A percentile compares a stretch with the other conserved stretches of the same genome.
These are phyloP conservation scores for Sitta carolinensis DNA, from an alignment of 2,797 vertebrate genomes.

Conservation along the genomic window DNA sequence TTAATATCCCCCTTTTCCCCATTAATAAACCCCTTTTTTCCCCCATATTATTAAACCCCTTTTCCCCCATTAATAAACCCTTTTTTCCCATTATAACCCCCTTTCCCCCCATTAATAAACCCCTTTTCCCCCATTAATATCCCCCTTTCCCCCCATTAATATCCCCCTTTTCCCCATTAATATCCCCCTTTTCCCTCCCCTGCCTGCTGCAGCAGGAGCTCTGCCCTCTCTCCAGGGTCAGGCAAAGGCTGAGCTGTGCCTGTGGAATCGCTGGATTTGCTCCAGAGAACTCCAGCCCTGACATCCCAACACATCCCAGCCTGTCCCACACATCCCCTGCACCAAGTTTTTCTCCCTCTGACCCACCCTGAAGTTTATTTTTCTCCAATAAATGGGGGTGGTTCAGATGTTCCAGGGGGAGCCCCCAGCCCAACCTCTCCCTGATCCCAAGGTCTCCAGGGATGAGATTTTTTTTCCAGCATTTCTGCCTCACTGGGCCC, in stretches of 20 bases:
- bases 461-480: neutral
- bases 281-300: neutral
- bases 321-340: neutral
- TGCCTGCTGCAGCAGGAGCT: neutral
- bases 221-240: neutral
- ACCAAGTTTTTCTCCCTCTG: neutral
- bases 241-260: neutral
- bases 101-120: neutral
- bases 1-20: no score
- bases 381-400: rapidly evolving
- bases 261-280: neutral
- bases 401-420: no score
- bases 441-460: neutral
- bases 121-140: no score
- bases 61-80: no score
- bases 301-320: neutral
- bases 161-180: no score
- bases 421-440: neutral
- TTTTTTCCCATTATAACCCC: no score
- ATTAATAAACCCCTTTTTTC: no score
- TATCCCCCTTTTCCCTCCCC: neutral
- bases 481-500: neutral
- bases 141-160: no score
- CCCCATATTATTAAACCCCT: no score
- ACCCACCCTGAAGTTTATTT: no score